phyloP scores from a whole-genome alignment of 2,113 vertebrate genomes.

The Hemiscyllium ocellatum region DNA sequence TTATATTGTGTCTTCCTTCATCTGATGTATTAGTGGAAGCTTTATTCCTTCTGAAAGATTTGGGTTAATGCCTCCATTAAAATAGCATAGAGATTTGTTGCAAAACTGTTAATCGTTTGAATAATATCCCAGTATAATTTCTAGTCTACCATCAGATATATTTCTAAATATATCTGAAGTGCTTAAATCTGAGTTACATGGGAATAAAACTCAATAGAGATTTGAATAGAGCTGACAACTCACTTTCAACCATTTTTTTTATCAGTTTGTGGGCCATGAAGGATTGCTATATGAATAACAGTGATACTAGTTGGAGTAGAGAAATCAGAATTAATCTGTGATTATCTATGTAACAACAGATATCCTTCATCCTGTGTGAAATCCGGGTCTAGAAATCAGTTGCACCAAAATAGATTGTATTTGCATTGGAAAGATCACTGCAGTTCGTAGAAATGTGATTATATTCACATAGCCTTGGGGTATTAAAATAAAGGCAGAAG shows the following conservation, averaged over 20 bases:
- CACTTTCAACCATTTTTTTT: not conserved
- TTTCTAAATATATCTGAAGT: not conserved
- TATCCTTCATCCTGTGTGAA: not conserved
- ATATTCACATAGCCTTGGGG: not conserved
- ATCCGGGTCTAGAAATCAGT: not conserved
- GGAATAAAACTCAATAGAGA: not conserved
- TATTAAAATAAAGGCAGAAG: not conserved
- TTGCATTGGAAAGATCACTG: not conserved
- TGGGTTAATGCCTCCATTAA: not conserved
- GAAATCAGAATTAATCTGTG: slow-evolving; percentile 11
- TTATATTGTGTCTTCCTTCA: not conserved
- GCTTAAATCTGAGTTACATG: not conserved
- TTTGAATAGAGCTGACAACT: not conserved
- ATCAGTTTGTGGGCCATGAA: not conserved
- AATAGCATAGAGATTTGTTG: not conserved
- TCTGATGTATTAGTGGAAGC: not conserved
- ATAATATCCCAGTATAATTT: slow-evolving; percentile 2
- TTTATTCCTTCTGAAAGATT: slow-evolving; percentile 10
- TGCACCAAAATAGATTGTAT: not conserved
- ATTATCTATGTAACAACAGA: not conserved
- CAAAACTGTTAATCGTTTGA: not conserved
- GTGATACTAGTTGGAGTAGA: not conserved
- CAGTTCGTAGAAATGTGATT: not conserved
- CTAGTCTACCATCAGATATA: not conserved
- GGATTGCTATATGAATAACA: not conserved